Base-by-base conservation (phyloP, 2,113 vertebrate genomes). In the Pygoscelis antarcticus region DNA sequence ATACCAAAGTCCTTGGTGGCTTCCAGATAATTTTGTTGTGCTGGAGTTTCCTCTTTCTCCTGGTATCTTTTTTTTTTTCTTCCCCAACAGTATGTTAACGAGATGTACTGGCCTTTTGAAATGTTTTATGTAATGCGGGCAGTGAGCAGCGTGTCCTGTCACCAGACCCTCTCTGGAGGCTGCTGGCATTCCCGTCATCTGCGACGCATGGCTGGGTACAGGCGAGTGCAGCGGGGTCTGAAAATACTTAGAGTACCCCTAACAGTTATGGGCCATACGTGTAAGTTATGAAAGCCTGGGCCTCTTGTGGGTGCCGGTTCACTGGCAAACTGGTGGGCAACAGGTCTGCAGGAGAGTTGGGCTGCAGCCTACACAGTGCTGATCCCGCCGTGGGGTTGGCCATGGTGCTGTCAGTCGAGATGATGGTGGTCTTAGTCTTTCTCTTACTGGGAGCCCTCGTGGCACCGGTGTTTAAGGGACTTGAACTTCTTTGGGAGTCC, bases 331-430 rank as follows among this genome's bases (percentile, higher is more conserved):
- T 14, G 3, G 17, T 16, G 40, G 55, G 78, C 19, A 25, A 0
- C 10, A 26, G 42, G 49, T 65, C 64, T 16, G 3, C 1, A 11
- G 64, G 58, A 69, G 29, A 47, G 54, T 44, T 69, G 84, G 20
- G 72, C 62, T 81, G 44, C 68, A 79, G 26, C 55, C 38, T 40
- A 20, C 13, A 0, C 0, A 0, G 42, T 18, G 79, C 49, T 55
- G 40, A 16, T 30, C 44, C 9, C 6, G 1, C 47, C 1, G 0
- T 21, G 38, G 61, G 2, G 5, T 51, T 75, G 47, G 16, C 44
- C 3, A 0, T 57, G 87, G 16, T 44, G 36, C 32, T 38, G 10
- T 74, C 9, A 0, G 18, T 2, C 2, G 2, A 60, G 32, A 3
- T 30, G 32, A 3, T 61, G 54, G 11, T 34, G 29, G 6, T 69